A percentile compares a stretch with the other conserved stretches of the same genome.
Evolutionary conservation across 2,888 invertebrate genomes (phyloP).

Genomic region (Bembecia ichneumoniformis): DNA sequence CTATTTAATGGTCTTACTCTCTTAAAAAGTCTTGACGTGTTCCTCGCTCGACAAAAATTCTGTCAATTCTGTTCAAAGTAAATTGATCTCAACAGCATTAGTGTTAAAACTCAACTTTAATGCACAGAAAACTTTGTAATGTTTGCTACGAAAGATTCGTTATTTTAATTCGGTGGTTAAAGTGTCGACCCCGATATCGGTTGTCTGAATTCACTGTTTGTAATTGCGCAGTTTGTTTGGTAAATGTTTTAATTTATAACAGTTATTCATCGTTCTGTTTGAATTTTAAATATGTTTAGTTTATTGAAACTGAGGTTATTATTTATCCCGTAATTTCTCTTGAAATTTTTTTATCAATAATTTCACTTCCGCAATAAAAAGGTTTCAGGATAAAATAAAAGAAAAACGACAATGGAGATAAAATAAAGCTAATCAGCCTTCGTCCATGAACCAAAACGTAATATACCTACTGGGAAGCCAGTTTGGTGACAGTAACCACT

Average conservation of each 20-base stretch:
- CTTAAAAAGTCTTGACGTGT: slow-evolving; percentile 51
- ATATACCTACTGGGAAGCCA: no score
- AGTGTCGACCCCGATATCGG: slow-evolving; percentile 55
- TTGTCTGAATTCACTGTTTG: slow-evolving; percentile 59
- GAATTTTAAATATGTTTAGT: slow-evolving; percentile 4
- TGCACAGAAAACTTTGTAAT: slow-evolving; percentile 14
- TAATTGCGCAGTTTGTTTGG: slow-evolving; percentile 48
- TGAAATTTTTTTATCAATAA: no score
- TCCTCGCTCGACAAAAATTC: slow-evolving; percentile 27
- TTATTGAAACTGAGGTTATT: no score
- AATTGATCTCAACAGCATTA: slow-evolving; percentile 16
- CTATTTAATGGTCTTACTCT: slow-evolving; percentile 61
- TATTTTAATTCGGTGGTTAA: slow-evolving; percentile 59
- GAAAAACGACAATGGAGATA: no score
- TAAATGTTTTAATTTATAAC: slow-evolving; percentile 39
- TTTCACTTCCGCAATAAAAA: no score
- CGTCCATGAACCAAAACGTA: no score
- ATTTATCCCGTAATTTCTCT: no score
- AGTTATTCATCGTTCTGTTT: slow-evolving; percentile 19
- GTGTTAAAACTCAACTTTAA: slow-evolving; percentile 8
- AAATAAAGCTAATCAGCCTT: no score
- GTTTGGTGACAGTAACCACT: no score
- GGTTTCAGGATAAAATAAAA: no score
- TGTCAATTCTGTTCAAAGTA: background rate
- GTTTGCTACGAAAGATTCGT: slow-evolving; percentile 48